Percentiles rank a stretch among this genome's conserved stretches.
phyloP scores from a whole-genome alignment of 1,140 invertebrate species.

The Drosophila albomicans region DNA sequence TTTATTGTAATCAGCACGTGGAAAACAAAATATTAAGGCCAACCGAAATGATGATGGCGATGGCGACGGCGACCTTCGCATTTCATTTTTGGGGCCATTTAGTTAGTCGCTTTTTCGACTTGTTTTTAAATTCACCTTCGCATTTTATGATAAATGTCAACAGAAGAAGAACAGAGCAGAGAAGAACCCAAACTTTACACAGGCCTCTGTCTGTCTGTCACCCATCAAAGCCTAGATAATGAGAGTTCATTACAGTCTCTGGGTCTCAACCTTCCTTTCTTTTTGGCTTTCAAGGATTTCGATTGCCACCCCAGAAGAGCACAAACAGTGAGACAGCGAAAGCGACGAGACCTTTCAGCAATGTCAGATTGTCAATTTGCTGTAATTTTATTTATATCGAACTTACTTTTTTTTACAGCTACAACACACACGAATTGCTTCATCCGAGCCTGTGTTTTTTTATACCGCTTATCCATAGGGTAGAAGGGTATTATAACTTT shows the following conservation, averaged over 20 bases:
- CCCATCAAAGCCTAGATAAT: constrained; percentile 27
- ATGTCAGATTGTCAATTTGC: constrained; percentile 17
- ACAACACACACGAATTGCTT: constrained; percentile 12
- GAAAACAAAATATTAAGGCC: constrained; percentile 13
- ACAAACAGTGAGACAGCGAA: not conserved
- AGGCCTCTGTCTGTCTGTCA: not conserved
- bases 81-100: constrained; percentile 10
- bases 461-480: no score
- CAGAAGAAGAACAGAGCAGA: not conserved
- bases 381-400: constrained; percentile 35
- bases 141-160: constrained; percentile 30
- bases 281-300: constrained; percentile 2
- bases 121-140: constrained; percentile 7
- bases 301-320: not conserved
- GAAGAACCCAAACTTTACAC: no score
- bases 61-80: constrained; percentile 4
- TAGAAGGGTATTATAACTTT: no score
- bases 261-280: not conserved
- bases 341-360: not conserved
- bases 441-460: not conserved
- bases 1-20: constrained; percentile 21
- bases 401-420: not conserved
- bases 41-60: not conserved
- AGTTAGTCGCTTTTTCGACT: not conserved
- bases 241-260: constrained; percentile 21